A percentile compares a stretch with the other conserved stretches of the same genome.
Evolutionary conservation across 2,797 vertebrate species (phyloP).

Genomic region (Hippopotamyrus pictus): DNA sequence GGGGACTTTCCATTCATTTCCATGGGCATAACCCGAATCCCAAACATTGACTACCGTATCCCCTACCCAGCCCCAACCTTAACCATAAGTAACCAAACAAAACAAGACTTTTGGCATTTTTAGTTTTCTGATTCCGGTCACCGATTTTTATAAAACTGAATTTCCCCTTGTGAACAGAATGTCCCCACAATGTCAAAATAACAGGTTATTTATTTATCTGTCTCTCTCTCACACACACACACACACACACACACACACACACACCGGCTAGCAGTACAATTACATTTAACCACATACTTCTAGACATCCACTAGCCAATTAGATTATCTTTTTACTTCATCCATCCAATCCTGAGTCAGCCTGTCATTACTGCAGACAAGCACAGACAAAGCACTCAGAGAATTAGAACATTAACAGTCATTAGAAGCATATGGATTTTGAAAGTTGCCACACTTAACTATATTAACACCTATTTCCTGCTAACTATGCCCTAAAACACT

Average conservation of each 20-base stretch:
- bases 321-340: background rate
- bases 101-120: background rate
- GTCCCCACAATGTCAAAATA: background rate
- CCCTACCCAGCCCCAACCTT: background rate
- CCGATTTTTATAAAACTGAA: background rate
- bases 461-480: background rate
- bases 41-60: background rate
- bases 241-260: background rate
- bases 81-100: background rate
- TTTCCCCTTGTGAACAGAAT: background rate
- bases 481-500: background rate
- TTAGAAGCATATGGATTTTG: background rate
- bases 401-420: background rate
- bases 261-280: background rate
- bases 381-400: background rate
- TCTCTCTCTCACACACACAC: background rate
- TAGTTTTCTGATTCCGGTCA: background rate
- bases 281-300: background rate
- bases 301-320: background rate
- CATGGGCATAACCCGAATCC: background rate
- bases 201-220: background rate
- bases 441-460: background rate
- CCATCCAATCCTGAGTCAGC: background rate
- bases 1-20: background rate
- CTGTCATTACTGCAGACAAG: constrained; percentile 1